Percentiles rank a stretch among this genome's conserved stretches.
phyloP scores from a whole-genome alignment of 2,888 invertebrate genomes.

The Dryomyza anilis region DNA sequence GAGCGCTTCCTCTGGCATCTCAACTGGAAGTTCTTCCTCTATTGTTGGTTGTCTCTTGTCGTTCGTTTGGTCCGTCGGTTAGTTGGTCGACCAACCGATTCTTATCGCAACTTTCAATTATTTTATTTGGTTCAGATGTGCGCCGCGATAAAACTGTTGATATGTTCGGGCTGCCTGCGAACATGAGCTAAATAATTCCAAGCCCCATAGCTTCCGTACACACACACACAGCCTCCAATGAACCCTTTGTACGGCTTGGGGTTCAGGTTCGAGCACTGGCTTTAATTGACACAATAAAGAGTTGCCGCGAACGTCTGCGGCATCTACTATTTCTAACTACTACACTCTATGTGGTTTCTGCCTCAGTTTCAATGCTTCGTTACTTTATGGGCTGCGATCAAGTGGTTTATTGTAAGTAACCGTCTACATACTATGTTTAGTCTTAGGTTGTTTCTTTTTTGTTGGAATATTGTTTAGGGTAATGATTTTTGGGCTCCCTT shows the following conservation, averaged over 20 bases:
- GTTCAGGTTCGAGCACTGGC: constrained; percentile 1
- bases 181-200: constrained; percentile 15
- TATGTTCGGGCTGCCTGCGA: constrained; percentile 40
- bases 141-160: constrained; percentile 58
- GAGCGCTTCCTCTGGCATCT: not conserved
- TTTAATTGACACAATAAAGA: constrained; percentile 61
- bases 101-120: constrained; percentile 61
- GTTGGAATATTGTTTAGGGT: too few species aligned
- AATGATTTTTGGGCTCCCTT: too few species aligned
- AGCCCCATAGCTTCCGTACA: not conserved
- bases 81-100: too few species aligned
- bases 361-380: too few species aligned
- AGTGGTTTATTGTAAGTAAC: too few species aligned
- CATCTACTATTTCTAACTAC: too few species aligned
- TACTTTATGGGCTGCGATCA: too few species aligned
- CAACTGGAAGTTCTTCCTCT: not conserved
- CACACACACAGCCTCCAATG: not conserved
- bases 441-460: too few species aligned
- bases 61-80: constrained; percentile 33
- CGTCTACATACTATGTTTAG: too few species aligned
- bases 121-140: constrained; percentile 62
- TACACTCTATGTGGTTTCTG: too few species aligned
- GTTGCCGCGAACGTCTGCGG: constrained; percentile 57
- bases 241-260: constrained; percentile 30
- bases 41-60: constrained; percentile 2